phyloP scores from a whole-genome alignment of 1,140 invertebrate genomes.

The Steinernema feltiae region DNA sequence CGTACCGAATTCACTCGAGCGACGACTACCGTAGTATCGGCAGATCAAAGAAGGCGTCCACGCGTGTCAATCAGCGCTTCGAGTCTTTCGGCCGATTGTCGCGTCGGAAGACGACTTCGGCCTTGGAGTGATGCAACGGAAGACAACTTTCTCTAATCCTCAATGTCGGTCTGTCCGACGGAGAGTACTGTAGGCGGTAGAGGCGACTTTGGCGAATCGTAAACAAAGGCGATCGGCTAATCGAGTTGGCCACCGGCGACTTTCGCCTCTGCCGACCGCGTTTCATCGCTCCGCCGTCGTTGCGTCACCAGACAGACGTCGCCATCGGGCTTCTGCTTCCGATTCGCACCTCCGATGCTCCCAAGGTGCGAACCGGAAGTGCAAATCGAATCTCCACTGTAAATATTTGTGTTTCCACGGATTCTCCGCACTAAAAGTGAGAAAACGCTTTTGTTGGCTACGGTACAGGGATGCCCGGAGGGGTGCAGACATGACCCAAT shows the following conservation, averaged over 20 bases:
- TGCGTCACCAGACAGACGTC: background rate
- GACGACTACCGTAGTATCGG: too few relatives aligned
- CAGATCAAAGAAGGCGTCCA: background rate
- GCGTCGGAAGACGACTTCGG: background rate
- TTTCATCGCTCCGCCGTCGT: background rate
- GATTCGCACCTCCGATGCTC: too few relatives aligned
- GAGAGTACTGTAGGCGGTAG: background rate
- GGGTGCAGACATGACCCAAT: too few relatives aligned
- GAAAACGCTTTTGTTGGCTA: too few relatives aligned
- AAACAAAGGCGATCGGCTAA: background rate
- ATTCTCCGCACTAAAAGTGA: too few relatives aligned
- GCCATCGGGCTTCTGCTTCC: too few relatives aligned
- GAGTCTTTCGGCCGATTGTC: too few relatives aligned
- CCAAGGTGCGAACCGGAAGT: slow-evolving; percentile 8
- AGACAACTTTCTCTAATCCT: background rate
- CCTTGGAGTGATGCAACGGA: background rate
- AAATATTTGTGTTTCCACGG: background rate
- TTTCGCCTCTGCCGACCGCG: too few relatives aligned
- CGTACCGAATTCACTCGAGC: too few relatives aligned
- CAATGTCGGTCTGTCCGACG: too few relatives aligned
- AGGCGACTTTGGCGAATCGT: background rate
- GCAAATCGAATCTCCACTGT: background rate
- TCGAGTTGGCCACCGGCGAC: background rate
- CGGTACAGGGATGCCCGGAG: too few relatives aligned
- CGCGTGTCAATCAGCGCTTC: background rate